phyloP scores from a whole-genome alignment of 2,113 vertebrate species.

The Aspiorhynchus laticeps region DNA sequence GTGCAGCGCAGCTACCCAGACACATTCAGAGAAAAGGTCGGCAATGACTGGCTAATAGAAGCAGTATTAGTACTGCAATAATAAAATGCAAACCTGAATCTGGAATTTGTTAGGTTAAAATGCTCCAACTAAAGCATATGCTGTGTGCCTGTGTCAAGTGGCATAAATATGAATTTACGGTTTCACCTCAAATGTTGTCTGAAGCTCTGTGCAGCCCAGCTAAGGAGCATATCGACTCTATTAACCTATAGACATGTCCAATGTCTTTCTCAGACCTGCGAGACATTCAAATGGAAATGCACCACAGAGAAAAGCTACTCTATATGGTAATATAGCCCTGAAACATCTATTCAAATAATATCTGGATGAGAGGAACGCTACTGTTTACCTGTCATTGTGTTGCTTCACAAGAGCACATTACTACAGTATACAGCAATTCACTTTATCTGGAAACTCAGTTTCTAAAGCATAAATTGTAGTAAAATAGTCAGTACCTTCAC shows the following conservation, averaged over 20 bases:
- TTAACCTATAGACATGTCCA: slow-evolving; percentile 1
- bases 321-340: slow-evolving; percentile 16
- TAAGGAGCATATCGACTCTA: not conserved
- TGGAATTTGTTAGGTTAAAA: not conserved
- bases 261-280: not conserved
- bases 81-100: not conserved
- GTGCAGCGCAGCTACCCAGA: not conserved
- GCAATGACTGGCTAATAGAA: not conserved
- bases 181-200: not conserved
- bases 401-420: slow-evolving; percentile 11
- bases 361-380: not conserved
- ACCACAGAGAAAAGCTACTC: not conserved
- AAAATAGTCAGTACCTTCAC: not conserved
- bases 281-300: not conserved
- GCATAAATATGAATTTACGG: not conserved
- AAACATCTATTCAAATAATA: slow-evolving; percentile 17
- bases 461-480: not conserved
- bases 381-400: not conserved
- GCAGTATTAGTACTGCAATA: not conserved
- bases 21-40: not conserved
- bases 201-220: not conserved
- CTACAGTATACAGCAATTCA: not conserved
- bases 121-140: not conserved
- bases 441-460: not conserved
- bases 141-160: slow-evolving; percentile 1